A percentile compares a stretch with the other conserved stretches of the same genome.
These are phyloP conservation scores for Leucozona laternaria DNA, from an alignment of 2,888 invertebrate species.

Conservation along the genomic window DNA sequence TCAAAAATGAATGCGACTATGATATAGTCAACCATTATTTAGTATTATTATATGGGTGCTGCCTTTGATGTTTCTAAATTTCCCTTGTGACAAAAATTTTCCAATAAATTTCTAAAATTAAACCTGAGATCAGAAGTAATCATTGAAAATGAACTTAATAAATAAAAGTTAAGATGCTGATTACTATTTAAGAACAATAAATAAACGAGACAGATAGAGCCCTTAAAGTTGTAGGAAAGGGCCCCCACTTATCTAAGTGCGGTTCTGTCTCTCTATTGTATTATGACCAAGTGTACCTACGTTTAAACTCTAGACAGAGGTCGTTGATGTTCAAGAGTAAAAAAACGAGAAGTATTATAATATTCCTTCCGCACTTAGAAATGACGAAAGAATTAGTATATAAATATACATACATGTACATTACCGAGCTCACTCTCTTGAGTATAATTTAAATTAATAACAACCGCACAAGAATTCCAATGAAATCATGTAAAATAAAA, in stretches of 20 bases:
- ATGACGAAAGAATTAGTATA: constrained; percentile 41
- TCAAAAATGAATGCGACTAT: too few relatives aligned
- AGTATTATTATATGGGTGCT: too few relatives aligned
- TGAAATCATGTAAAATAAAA: constrained; percentile 45
- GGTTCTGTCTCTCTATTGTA: background rate
- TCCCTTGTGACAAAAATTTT: too few relatives aligned
- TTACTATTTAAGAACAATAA: too few relatives aligned
- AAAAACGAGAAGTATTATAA: background rate
- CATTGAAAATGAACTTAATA: too few relatives aligned
- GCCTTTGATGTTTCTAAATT: too few relatives aligned
- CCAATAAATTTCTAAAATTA: too few relatives aligned
- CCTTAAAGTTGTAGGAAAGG: background rate
- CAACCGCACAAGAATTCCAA: constrained; percentile 53
- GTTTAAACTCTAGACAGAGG: constrained; percentile 31
- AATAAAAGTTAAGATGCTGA: too few relatives aligned
- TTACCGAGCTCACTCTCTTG: constrained; percentile 32
- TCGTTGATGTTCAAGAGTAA: constrained; percentile 42
- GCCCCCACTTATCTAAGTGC: background rate
- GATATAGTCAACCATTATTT: too few relatives aligned
- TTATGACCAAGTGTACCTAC: constrained; percentile 9
- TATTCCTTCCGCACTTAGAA: constrained; percentile 61
- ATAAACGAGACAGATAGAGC: background rate
- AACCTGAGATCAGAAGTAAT: too few relatives aligned
- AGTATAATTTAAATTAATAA: constrained; percentile 68
- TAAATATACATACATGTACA: too few relatives aligned